Evolutionary conservation across 1,140 invertebrate species (phyloP), one percentile per base, ranked within the genome.

Genomic region (Tachypleus tridentatus): DNA sequence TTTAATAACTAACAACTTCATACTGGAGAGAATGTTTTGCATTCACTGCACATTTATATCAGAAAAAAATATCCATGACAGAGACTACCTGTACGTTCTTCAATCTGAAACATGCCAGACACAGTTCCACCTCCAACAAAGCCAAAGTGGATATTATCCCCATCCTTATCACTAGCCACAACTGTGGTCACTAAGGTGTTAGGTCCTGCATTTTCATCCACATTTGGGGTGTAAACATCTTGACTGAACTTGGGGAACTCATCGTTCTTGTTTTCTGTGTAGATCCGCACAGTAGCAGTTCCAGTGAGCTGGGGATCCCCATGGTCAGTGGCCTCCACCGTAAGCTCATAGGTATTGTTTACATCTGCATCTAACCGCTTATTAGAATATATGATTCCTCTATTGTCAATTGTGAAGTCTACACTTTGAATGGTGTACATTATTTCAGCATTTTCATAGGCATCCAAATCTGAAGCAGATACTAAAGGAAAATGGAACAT

Each of bases 251-350:
- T 94, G 0, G 92, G 92, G 74, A 93, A 91, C 78, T 95, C 92
- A 73, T 96, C 92, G 77, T 96, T 96, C 78, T 93, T 95, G 74
- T 95, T 96, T 73, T 94, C 93, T 4, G 92, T 96, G 74, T 94
- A 96, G 65, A 96, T 87, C 61, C 91, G 82, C 4, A 95, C 91
- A 0, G 91, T 96, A 0, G 91, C 91, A 0, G 88, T 90, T 49
- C 91, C 91, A 1, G 88, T 93, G 74, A 93, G 91, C 0, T 90
- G 82, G 1, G 92, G 92, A 77, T 93, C 91, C 10, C 93, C 92
- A 77, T 92, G 75, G 73, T 95, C 92, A 75, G 88, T 92, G 4
- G 92, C 91, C 7, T 90, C 93, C 6, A 95, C 90, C 11, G 85
- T 84, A 73, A 95, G 93, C 76, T 94, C 91, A 73, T 96, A 95